Base-by-base conservation (phyloP, 2,888 invertebrate species). In the Flabesymbios commensalis region DNA sequence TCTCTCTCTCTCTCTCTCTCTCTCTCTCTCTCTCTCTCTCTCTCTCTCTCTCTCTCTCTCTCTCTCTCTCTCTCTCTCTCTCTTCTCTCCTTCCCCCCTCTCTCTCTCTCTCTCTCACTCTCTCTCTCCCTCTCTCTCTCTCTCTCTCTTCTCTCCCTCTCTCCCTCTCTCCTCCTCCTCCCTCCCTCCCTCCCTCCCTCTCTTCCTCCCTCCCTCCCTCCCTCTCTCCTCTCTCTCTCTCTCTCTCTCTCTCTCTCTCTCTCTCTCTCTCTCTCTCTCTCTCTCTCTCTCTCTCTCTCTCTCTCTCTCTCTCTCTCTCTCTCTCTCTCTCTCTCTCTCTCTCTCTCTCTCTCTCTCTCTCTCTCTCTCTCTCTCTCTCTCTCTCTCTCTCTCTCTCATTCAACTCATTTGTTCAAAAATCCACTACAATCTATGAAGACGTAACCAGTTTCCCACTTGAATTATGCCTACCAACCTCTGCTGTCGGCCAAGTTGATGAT, bases 161-260 rank as follows among this genome's bases (percentile, higher is more conserved):
- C 39, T 10, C 39, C 10, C 39, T 39, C 39, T 17, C 10, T 39
- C 17, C 10, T 14, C 39, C 39, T n/a, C n/a, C n/a, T n/a, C n/a
- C n/a, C n/a, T n/a, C n/a, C n/a, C n/a, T n/a, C 57, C 24, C 57
- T 48, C 2, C 57, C 57, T 22, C 48, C 48, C 48, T 57, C 48
- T 33, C 24, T 17, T 17, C 57, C 47, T 28, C 48, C 57, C 24
- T 57, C 57, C 14, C 47, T 31, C 47, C 47, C 57, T n/a, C 48
- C 57, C n/a, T 57, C 57, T 31, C 41, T 57, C 36, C 47, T 19
- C 36, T 57, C 57, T 22, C 36, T 3, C 48, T 57, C 57, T 48
- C 57, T 48, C 19, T 57, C 45, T 14, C n/a, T 33, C 17, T 57
- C 57, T 48, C 33, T 57, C 43, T 5, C 17, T 22, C 57, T 57